These are phyloP conservation scores for Acanthosepion esculentum DNA, from an alignment of 2,888 invertebrate genomes.

Conservation along the genomic window DNA sequence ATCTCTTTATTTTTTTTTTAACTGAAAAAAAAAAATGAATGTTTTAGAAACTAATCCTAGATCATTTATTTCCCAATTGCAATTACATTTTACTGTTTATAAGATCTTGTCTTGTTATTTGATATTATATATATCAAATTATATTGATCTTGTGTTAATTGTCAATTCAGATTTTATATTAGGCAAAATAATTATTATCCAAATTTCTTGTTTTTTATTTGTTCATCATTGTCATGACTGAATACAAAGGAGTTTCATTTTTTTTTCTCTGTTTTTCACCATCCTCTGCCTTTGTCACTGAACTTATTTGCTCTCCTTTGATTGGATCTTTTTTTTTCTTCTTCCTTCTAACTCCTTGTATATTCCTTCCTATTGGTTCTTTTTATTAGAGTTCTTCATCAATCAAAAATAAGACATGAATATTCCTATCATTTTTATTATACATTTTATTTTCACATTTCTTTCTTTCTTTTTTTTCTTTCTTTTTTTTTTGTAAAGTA, in stretches of 20 bases:
- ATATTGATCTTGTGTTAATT: no score
- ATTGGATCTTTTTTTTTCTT: slow-evolving; percentile 6
- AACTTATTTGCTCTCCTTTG: neutral
- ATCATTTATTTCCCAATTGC: no score
- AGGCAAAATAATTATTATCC: no score
- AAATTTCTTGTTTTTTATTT: neutral
- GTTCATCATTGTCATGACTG: neutral
- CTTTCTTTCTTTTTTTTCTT: neutral
- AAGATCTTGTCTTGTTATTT: no score
- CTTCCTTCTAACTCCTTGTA: slow-evolving; percentile 38
- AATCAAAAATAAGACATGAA: neutral
- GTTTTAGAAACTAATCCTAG: no score
- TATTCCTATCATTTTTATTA: neutral
- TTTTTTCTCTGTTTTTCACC: neutral
- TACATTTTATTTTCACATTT: neutral
- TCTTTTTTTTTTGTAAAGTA: neutral
- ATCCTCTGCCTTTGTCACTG: neutral
- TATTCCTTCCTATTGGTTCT: slow-evolving; percentile 13
- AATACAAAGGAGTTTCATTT: neutral
- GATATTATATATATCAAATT: no score
- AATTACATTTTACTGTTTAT: no score
- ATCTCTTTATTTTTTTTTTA: no score
- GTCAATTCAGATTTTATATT: no score
- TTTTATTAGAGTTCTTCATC: neutral
- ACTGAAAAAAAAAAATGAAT: no score